Base-by-base conservation (phyloP, 2,113 vertebrate species). In the Tetrax tetrax region DNA sequence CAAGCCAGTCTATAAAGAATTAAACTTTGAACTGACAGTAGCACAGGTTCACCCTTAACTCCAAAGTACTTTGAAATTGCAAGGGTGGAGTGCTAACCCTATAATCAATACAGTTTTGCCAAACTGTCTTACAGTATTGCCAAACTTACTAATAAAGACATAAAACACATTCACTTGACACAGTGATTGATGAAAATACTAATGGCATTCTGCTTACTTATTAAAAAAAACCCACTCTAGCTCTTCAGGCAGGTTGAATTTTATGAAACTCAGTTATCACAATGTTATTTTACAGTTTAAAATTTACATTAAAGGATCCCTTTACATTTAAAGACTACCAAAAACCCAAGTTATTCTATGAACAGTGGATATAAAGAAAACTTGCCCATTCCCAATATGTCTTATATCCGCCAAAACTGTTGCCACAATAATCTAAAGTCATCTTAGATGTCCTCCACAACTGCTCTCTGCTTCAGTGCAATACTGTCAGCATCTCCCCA, bases 101-200 rank as follows among this genome's bases (percentile, higher is more conserved):
- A 66, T 33, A 81, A 93, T 61, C 41, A 51, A 53, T 51, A 56
- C 29, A 51, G 38, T 81, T 92, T 87, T 78, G 50, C 38, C 48
- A 87, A 89, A 78, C 60, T 91, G 41, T 41, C 41, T 54, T 54
- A 54, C 29, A 51, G 41, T 80, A 90, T 86, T 81, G 50, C 38
- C 51, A 89, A 89, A 78, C 60, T 91, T 76, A 91, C 35, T 91
- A 77, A 83, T 57, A 91, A 78, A 88, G 93, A 80, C 59, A 79
- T 57, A 70, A 87, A 89, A 93, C 47, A 78, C 22, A 65, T 48
- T 93, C 38, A 85, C 24, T 82, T 87, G 74, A 83, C 45, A 59
- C 35, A 68, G 10, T 61, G 53, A 72, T 2, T 83, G 89, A 91
- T 89, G 43, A 84, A 94, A 76, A 91, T 43, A 61, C 12, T 69